phyloP scores from a whole-genome alignment of 2,888 invertebrate genomes.

The Boloria selene region DNA sequence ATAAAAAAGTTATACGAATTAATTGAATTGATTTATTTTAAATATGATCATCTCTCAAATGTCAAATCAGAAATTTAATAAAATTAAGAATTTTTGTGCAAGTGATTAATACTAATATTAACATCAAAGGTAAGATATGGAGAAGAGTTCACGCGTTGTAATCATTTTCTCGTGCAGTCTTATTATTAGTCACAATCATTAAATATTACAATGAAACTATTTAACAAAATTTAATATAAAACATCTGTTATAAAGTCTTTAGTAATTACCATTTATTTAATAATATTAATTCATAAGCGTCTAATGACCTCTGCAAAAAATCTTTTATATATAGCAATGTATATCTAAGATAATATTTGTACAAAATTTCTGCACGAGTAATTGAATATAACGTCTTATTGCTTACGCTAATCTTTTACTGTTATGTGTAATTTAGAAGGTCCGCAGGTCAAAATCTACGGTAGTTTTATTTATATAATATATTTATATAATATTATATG shows the following conservation, averaged over 20 bases:
- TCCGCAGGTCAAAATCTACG: slow-evolving; percentile 66
- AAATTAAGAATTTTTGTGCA: too few relatives aligned
- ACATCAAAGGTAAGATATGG: not conserved
- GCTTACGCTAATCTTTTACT: slow-evolving; percentile 51
- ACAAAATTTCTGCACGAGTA: slow-evolving; percentile 27
- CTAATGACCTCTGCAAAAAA: too few relatives aligned
- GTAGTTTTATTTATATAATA: not conserved
- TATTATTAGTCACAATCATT: too few relatives aligned
- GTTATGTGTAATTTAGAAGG: slow-evolving; percentile 82
- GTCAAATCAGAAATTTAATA: too few relatives aligned
- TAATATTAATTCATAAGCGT: too few relatives aligned
- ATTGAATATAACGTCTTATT: slow-evolving; percentile 48
- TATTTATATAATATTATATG: too few relatives aligned
- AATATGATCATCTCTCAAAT: too few relatives aligned
- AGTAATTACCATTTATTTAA: not conserved
- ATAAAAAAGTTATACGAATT: too few relatives aligned
- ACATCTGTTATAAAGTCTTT: not conserved
- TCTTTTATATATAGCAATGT: too few relatives aligned
- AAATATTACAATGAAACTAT: too few relatives aligned
- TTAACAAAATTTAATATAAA: not conserved
- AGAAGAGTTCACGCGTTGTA: not conserved
- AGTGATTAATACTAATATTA: not conserved
- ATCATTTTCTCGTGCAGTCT: slow-evolving; percentile 27
- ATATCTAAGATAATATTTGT: slow-evolving; percentile 1
- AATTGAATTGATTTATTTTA: too few relatives aligned